Evolutionary conservation across 1,140 invertebrate genomes (phyloP).

Genomic region (Druon quercuslanigerum): DNA sequence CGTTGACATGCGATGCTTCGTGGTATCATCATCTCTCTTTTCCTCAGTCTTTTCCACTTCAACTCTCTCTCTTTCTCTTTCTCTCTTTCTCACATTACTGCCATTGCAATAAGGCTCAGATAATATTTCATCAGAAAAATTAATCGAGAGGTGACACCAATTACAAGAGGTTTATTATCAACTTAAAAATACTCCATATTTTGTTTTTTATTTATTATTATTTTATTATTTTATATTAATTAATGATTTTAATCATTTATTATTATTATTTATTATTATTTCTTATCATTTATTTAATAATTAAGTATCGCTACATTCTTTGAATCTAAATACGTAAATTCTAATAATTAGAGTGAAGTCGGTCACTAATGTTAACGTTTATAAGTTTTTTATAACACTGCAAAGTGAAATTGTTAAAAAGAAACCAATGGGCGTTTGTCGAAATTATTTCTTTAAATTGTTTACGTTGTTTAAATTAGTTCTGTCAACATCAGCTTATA

Average conservation of each 20-base stretch:
- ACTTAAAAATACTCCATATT: slow-evolving; percentile 42
- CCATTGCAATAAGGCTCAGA: slow-evolving; percentile 36
- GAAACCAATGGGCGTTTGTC: too few species aligned
- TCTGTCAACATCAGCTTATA: too few species aligned
- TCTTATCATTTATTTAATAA: slow-evolving; percentile 46
- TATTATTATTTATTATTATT: slow-evolving; percentile 40
- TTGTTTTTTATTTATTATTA: too few species aligned
- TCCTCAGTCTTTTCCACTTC: not conserved
- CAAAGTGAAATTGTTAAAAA: too few species aligned
- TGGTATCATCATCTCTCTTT: not conserved
- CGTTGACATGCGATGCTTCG: slow-evolving; percentile 61
- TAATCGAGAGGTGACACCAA: slow-evolving; percentile 38
- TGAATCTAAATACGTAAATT: too few species aligned
- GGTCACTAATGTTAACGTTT: too few species aligned
- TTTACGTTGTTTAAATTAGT: too few species aligned
- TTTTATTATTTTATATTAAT: too few species aligned
- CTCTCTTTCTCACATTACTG: slow-evolving; percentile 38
- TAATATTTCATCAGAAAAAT: slow-evolving; percentile 38
- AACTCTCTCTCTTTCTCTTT: slow-evolving; percentile 5
- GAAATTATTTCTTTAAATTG: too few species aligned
- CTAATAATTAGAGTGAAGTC: too few species aligned
- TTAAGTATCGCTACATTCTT: slow-evolving; percentile 42
- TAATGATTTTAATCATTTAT: too few species aligned
- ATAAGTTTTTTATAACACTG: too few species aligned
- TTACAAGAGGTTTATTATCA: not conserved